phyloP scores from a whole-genome alignment of 2,888 invertebrate species.

The Hyppa rectilinea region DNA sequence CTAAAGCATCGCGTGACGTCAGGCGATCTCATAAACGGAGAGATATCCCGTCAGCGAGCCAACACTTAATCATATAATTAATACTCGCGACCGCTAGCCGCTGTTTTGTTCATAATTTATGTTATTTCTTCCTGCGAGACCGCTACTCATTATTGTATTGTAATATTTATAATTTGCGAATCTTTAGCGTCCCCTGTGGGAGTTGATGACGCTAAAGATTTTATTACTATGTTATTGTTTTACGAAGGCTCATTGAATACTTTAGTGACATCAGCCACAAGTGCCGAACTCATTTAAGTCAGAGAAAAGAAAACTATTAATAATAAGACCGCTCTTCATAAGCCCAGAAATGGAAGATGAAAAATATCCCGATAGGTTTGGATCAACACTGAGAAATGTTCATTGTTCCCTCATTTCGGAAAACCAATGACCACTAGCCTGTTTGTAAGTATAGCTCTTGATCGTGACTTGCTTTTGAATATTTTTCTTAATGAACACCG shows the following conservation, averaged over 20 bases:
- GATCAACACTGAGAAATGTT: background rate
- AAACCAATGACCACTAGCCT: background rate
- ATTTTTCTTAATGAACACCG: background rate
- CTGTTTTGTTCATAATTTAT: slow-evolving; percentile 33
- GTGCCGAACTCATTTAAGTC: background rate
- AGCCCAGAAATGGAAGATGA: background rate
- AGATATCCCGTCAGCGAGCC: slow-evolving; percentile 32
- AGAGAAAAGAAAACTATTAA: too few relatives aligned
- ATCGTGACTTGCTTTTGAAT: background rate
- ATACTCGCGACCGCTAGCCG: slow-evolving; percentile 16
- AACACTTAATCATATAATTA: slow-evolving; percentile 56
- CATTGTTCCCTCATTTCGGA: background rate
- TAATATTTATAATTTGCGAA: slow-evolving; percentile 30
- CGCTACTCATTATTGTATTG: slow-evolving; percentile 22
- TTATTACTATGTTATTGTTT: slow-evolving; percentile 17
- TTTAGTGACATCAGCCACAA: background rate
- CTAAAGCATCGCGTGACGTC: slow-evolving; percentile 43
- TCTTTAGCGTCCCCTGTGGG: slow-evolving; percentile 1
- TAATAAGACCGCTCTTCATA: background rate
- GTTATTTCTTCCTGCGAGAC: slow-evolving; percentile 24
- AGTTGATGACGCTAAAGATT: too few relatives aligned
- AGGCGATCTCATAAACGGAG: slow-evolving; percentile 21
- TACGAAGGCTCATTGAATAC: background rate
- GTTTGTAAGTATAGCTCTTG: background rate
- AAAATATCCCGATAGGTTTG: background rate